phyloP scores from a whole-genome alignment of 2,113 vertebrate genomes.

The Kobus ellipsiprymnus region DNA sequence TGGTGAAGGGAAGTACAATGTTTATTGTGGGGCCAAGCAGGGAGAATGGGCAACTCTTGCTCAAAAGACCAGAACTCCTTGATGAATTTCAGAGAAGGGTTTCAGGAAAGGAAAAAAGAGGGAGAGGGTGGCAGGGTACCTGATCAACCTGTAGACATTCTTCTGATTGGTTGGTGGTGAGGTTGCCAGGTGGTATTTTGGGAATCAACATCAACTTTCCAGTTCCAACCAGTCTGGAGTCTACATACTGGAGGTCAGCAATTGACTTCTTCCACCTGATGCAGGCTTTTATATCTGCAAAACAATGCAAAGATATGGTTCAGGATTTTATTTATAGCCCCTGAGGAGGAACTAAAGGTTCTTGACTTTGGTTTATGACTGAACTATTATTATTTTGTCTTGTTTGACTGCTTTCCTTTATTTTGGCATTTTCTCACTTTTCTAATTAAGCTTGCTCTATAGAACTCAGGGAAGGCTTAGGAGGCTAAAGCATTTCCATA shows the following conservation, averaged over 20 bases:
- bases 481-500: background rate
- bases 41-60: background rate
- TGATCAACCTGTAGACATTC: background rate
- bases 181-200: background rate
- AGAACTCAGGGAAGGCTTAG: background rate
- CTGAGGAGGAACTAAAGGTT: background rate
- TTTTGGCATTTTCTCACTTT: background rate
- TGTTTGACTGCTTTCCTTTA: background rate
- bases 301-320: background rate
- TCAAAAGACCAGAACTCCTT: background rate
- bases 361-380: background rate
- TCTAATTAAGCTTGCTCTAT: background rate
- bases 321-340: background rate
- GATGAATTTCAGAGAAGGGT: background rate
- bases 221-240: background rate
- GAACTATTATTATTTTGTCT: background rate
- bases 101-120: background rate
- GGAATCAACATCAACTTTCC: background rate
- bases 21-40: background rate
- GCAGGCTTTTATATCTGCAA: background rate
- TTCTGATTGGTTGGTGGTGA: background rate
- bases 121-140: background rate
- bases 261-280: background rate
- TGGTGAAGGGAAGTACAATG: background rate
- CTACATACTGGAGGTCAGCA: background rate